Conservation (phyloP, 2,888 invertebrate species). For the Mactromeris polynyma region DNA sequence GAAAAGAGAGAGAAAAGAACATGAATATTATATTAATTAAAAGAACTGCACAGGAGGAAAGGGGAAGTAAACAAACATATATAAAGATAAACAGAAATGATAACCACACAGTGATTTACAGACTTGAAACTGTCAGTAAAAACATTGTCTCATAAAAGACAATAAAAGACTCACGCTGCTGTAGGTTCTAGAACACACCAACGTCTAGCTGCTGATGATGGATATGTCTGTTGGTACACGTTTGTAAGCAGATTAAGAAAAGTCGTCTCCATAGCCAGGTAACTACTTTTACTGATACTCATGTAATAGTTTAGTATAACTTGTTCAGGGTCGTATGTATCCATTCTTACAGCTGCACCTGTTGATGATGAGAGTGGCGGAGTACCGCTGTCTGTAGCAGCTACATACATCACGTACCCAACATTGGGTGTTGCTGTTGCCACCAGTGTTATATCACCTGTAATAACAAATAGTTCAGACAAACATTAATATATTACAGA, state of each 20-base stretch:
- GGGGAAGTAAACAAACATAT: not conserved
- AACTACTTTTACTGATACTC: constrained; percentile 67
- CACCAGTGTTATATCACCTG: constrained; percentile 71
- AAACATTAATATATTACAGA: not conserved
- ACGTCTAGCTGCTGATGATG: constrained; percentile 69
- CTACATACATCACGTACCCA: constrained; percentile 72
- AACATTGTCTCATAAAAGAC: not conserved
- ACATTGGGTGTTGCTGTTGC: constrained; percentile 62
- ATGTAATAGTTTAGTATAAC: constrained; percentile 71
- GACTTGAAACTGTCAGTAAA: no score
- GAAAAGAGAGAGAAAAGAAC: no score
- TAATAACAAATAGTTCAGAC: not conserved
- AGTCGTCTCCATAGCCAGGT: constrained; percentile 62
- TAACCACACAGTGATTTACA: no score
- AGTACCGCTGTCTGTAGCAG: constrained; percentile 75
- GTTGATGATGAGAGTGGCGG: constrained; percentile 68
- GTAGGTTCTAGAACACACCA: constrained; percentile 77
- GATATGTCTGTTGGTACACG: constrained; percentile 66
- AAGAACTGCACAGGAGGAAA: no score
- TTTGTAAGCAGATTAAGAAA: constrained; percentile 76
- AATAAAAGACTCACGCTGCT: constrained; percentile 52
- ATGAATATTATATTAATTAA: no score
- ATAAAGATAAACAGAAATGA: not conserved
- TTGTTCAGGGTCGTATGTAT: constrained; percentile 76
- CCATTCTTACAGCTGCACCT: constrained; percentile 77